Percentiles rank a stretch among this genome's conserved stretches.
These are phyloP conservation scores for Mastigias papua DNA, from an alignment of 30 jellyfish, hydroid and myxozoan species.

Conservation along the genomic window DNA sequence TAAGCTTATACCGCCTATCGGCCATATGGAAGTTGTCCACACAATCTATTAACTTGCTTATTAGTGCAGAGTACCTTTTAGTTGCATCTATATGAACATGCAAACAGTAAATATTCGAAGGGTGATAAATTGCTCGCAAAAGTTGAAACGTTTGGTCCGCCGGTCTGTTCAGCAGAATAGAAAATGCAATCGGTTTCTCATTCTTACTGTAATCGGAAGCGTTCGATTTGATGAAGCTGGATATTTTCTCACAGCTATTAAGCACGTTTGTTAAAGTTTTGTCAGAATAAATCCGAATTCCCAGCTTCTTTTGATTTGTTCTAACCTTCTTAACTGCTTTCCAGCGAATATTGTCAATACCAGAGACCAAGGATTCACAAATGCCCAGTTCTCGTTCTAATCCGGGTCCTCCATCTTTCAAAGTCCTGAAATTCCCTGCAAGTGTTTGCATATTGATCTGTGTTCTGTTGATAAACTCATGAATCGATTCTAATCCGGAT, in stretches of 20 bases:
- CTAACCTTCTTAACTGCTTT: conserved; percentile 29
- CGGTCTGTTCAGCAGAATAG: conserved; percentile 86
- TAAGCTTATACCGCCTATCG: conserved; percentile 50
- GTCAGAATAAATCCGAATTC: conserved; percentile 9
- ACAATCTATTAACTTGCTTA: conserved; percentile 68
- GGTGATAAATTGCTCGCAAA: conserved; percentile 81
- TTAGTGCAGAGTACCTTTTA: conserved; percentile 13
- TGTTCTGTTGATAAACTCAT: background rate
- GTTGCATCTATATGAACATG: conserved; percentile 84
- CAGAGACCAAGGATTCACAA: conserved; percentile 35
- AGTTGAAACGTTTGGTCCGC: conserved; percentile 92
- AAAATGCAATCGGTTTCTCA: conserved; percentile 79
- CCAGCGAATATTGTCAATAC: conserved; percentile 43
- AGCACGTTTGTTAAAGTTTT: conserved; percentile 3
- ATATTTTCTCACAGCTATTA: conserved; percentile 33
- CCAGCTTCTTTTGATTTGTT: conserved; percentile 1
- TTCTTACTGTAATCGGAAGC: background rate
- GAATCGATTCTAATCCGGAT: background rate
- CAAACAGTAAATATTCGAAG: conserved; percentile 81
- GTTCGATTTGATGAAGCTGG: conserved; percentile 2
- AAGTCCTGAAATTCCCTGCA: background rate
- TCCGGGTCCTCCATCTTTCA: conserved; percentile 10
- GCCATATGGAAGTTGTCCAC: conserved; percentile 72
- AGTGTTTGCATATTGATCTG: background rate
- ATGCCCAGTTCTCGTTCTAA: background rate